Evolutionary conservation across 2,888 invertebrate species (phyloP).

Genomic region (Odontomyia ornata): DNA sequence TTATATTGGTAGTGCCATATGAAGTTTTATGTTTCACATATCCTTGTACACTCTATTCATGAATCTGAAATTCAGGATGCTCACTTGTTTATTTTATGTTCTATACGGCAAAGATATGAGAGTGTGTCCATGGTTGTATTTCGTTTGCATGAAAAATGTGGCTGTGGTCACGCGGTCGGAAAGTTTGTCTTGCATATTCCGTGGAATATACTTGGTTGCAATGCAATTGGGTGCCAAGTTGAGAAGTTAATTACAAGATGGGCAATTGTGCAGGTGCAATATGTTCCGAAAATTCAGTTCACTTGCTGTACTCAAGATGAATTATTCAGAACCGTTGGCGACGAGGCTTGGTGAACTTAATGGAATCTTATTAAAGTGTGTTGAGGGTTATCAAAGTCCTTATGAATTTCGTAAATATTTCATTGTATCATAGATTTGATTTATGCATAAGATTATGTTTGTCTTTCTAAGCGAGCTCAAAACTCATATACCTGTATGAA

Average conservation of each 20-base stretch:
- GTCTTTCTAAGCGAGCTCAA: no score
- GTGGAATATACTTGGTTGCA: no score
- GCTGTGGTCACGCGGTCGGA: slow-evolving; percentile 2
- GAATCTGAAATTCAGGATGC: not conserved
- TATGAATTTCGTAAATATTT: no score
- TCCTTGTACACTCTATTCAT: not conserved
- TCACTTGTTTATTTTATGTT: slow-evolving; percentile 3
- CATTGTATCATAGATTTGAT: no score
- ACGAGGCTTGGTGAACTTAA: no score
- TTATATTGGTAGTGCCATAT: no score
- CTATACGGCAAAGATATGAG: not conserved
- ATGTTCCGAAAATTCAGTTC: not conserved
- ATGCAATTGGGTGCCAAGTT: not conserved
- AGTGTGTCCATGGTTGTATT: not conserved
- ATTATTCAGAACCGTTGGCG: not conserved
- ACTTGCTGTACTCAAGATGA: not conserved
- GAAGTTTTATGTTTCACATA: not conserved
- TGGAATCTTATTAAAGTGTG: no score
- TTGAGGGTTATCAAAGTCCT: no score
- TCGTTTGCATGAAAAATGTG: slow-evolving; percentile 8
- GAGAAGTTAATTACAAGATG: not conserved
- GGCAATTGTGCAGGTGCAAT: not conserved
- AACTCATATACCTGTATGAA: no score
- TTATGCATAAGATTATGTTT: no score
- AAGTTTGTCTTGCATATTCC: not conserved